Conservation (phyloP, 2,888 invertebrate genomes). For the Hirtodrosophila alboralis region DNA sequence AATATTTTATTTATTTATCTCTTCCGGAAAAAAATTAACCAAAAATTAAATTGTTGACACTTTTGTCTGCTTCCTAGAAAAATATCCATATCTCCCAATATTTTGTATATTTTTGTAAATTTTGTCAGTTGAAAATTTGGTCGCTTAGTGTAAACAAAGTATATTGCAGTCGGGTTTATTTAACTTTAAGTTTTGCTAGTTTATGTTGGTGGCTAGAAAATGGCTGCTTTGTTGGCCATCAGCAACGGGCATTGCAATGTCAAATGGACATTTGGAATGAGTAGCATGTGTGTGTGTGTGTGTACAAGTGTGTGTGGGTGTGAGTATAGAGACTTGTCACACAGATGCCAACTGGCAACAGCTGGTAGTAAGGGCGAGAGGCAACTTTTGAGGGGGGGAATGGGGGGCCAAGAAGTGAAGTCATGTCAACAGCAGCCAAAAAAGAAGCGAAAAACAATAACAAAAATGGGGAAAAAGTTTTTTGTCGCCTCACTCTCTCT, state of each 20-base stretch:
- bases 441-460: conserved; percentile 54
- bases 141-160: too few relatives aligned
- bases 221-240: conserved; percentile 46
- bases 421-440: conserved; percentile 43
- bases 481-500: conserved; percentile 18
- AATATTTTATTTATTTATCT: too few relatives aligned
- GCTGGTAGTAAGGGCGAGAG: conserved; percentile 31
- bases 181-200: too few relatives aligned
- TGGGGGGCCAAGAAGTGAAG: conserved; percentile 22
- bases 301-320: conserved; percentile 1
- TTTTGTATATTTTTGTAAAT: too few relatives aligned
- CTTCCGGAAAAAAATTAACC: too few relatives aligned
- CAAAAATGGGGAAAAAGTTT: conserved; percentile 50
- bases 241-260: conserved; percentile 56
- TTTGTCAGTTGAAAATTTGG: too few relatives aligned
- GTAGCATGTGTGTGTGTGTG: conserved; percentile 7
- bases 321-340: conserved; percentile 22
- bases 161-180: too few relatives aligned
- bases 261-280: conserved; percentile 49
- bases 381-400: too few relatives aligned
- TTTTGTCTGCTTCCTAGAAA: too few relatives aligned
- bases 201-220: conserved; percentile 51
- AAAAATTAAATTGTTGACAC: too few relatives aligned
- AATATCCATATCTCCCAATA: too few relatives aligned
- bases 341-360: conserved; percentile 46